phyloP scores from a whole-genome alignment of 2,888 invertebrate species.

The Papilio gigon region DNA sequence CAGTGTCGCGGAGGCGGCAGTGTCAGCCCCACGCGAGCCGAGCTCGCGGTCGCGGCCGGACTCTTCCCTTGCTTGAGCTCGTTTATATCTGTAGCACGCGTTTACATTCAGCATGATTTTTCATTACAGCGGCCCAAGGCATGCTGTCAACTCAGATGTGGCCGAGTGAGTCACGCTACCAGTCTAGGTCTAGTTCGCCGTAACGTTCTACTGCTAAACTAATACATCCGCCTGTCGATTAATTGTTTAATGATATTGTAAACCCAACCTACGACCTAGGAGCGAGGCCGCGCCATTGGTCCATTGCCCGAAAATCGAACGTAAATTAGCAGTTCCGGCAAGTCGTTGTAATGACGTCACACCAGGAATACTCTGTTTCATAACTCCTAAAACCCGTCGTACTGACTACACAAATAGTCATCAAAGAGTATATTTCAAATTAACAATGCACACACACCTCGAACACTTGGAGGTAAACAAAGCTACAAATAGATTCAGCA shows the following conservation, averaged over 20 bases:
- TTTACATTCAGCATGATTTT: neutral
- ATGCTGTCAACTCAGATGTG: too few relatives aligned
- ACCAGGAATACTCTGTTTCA: too few relatives aligned
- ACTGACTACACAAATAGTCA: neutral
- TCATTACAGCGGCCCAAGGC: too few relatives aligned
- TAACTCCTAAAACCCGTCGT: neutral
- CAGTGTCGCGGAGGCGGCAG: too few relatives aligned
- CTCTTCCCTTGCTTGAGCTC: neutral
- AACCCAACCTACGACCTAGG: neutral
- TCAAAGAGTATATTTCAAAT: neutral
- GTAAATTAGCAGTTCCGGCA: neutral
- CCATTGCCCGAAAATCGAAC: neutral
- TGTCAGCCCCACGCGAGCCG: too few relatives aligned
- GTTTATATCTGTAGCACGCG: neutral
- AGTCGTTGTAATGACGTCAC: neutral
- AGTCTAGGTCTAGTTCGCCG: conserved; percentile 1
- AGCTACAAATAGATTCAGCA: neutral
- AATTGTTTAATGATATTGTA: conserved; percentile 2
- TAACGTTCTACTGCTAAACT: conserved; percentile 4
- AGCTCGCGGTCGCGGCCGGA: too few relatives aligned
- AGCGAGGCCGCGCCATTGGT: neutral
- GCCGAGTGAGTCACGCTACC: neutral
- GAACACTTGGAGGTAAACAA: conserved; percentile 2
- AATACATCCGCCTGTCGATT: conserved; percentile 2
- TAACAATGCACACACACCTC: neutral